Conservation (phyloP, 2,113 vertebrate species). For the Chaenogobius annularis region DNA sequence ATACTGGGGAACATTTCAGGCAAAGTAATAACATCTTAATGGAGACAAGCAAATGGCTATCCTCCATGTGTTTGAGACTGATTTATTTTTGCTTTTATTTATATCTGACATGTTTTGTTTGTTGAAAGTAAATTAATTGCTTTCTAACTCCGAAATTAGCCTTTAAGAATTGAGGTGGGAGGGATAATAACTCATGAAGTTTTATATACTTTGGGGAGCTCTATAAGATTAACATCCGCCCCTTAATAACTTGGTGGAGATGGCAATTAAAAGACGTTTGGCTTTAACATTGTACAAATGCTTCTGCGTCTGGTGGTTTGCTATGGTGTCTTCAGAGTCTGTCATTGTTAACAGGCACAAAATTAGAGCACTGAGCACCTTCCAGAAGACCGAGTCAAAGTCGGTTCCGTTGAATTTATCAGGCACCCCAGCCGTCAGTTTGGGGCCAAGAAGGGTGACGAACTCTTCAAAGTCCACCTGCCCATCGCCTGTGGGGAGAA, state of each 20-base stretch:
- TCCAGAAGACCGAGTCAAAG: slow-evolving; percentile 98
- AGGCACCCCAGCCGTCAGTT: slow-evolving; percentile 90
- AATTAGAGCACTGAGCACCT: slow-evolving; percentile 79
- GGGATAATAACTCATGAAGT: slow-evolving; percentile 11
- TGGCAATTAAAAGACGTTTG: slow-evolving; percentile 32
- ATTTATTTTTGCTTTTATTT: too few relatives aligned
- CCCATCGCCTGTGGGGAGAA: slow-evolving; percentile 82
- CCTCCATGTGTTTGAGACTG: too few relatives aligned
- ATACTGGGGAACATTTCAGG: too few relatives aligned
- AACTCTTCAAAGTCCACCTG: slow-evolving; percentile 99
- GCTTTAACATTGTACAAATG: slow-evolving; percentile 7
- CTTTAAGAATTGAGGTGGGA: slow-evolving; percentile 14
- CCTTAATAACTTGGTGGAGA: slow-evolving; percentile 14
- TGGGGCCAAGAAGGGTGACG: slow-evolving; percentile 93
- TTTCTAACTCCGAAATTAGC: slow-evolving; percentile 30
- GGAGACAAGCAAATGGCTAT: too few relatives aligned
- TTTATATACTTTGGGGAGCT: slow-evolving; percentile 12
- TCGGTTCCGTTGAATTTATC: slow-evolving; percentile 94
- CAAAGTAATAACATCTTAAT: too few relatives aligned
- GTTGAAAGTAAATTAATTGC: not conserved
- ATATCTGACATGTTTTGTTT: not conserved
- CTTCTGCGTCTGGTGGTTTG: slow-evolving; percentile 11
- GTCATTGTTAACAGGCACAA: slow-evolving; percentile 41
- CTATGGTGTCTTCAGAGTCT: not conserved
- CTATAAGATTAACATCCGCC: slow-evolving; percentile 17